Conservation (phyloP, 2,888 invertebrate genomes). For the Polydesmus complanatus region DNA sequence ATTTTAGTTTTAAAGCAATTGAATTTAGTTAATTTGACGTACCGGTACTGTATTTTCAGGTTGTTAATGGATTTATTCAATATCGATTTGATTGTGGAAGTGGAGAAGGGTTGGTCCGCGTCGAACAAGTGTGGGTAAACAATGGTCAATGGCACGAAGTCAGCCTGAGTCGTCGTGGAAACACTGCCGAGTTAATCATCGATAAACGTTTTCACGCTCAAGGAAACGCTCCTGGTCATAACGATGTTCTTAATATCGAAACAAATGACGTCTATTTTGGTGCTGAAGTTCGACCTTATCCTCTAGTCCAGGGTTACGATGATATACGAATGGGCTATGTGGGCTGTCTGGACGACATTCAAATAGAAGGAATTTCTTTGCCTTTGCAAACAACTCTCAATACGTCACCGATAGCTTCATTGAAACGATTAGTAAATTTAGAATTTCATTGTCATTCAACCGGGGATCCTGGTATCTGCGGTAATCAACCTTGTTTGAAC, state of each 20-base stretch:
- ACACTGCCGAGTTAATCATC: conserved; percentile 59
- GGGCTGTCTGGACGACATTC: conserved; percentile 80
- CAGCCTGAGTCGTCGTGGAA: conserved; percentile 63
- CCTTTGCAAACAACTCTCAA: conserved; percentile 54
- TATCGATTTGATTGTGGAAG: conserved; percentile 86
- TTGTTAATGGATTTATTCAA: conserved; percentile 69
- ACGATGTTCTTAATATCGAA: conserved; percentile 70
- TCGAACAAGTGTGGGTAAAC: conserved; percentile 58
- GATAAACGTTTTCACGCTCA: conserved; percentile 59
- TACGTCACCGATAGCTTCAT: conserved; percentile 46
- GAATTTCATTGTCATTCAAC: conserved; percentile 34
- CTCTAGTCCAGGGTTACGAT: conserved; percentile 41
- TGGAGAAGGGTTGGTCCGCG: conserved; percentile 69
- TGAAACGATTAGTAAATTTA: conserved; percentile 53
- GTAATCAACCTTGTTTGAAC: conserved; percentile 64
- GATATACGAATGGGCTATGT: conserved; percentile 72
- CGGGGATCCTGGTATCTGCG: conserved; percentile 46
- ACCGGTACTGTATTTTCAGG: conserved; percentile 31
- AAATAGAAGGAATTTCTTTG: conserved; percentile 56
- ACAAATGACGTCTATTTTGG: conserved; percentile 70
- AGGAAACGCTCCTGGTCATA: conserved; percentile 55
- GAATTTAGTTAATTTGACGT: neutral
- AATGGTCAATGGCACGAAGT: conserved; percentile 73
- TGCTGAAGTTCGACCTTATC: conserved; percentile 63
- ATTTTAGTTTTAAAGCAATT: too few relatives aligned